These are phyloP conservation scores for Anthopleura xanthogrammica DNA, from an alignment of 92 coral and sea anemone species.

Conservation along the genomic window DNA sequence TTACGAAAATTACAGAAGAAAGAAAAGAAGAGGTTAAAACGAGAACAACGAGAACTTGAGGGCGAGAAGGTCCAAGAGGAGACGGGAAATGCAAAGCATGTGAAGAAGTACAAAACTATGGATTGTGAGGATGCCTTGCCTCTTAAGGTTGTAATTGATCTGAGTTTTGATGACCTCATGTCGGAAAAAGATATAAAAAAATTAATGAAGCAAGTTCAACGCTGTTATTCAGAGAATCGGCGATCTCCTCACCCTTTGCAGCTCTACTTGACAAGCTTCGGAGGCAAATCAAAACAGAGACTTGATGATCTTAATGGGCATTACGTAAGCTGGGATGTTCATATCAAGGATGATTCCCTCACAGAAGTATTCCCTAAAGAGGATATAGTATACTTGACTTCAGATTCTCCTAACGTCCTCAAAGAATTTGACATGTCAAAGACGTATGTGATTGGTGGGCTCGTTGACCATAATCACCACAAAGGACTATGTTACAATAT, in stretches of 20 bases:
- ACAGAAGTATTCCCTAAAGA: constrained; percentile 69
- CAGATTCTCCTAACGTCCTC: constrained; percentile 88
- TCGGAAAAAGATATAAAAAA: constrained; percentile 76
- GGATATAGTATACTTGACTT: constrained; percentile 77
- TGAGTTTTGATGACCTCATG: constrained; percentile 90
- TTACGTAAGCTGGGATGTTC: constrained; percentile 86
- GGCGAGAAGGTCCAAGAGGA: constrained; percentile 40
- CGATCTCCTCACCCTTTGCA: constrained; percentile 81
- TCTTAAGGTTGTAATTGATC: constrained; percentile 73
- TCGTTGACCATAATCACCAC: constrained; percentile 95
- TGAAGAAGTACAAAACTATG: constrained; percentile 73
- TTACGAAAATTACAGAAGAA: constrained; percentile 59
- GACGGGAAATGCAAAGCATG: constrained; percentile 16
- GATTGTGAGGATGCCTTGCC: constrained; percentile 76
- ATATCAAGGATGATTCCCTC: constrained; percentile 61
- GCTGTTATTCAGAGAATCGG: constrained; percentile 85
- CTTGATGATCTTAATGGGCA: constrained; percentile 58
- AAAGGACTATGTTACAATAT: constrained; percentile 80
- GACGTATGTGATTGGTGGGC: constrained; percentile 88
- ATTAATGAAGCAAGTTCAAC: constrained; percentile 84
- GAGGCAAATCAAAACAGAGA: constrained; percentile 59
- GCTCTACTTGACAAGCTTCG: constrained; percentile 87
- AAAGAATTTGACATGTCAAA: constrained; percentile 80
- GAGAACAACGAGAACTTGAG: constrained; percentile 49
- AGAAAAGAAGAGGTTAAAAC: constrained; percentile 48